phyloP scores from a whole-genome alignment of 2,113 vertebrate genomes.

The Lynx canadensis region DNA sequence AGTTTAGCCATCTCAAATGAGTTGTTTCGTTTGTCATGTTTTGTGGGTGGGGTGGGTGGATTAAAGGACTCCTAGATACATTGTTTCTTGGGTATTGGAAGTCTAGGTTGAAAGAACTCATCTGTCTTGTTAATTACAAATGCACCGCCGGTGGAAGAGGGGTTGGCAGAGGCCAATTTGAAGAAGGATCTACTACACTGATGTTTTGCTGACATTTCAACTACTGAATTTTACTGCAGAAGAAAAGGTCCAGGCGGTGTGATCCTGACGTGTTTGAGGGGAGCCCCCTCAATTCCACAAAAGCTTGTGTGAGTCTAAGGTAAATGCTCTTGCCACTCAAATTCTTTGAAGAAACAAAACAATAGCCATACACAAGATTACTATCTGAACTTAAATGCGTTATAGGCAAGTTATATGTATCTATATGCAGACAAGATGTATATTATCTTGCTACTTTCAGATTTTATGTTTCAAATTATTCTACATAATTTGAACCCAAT shows the following conservation, averaged over 20 bases:
- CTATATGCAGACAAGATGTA: neutral
- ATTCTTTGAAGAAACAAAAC: neutral
- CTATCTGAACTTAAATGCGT: neutral
- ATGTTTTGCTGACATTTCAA: neutral
- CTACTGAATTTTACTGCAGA: neutral
- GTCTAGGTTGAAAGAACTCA: neutral
- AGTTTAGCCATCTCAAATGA: neutral
- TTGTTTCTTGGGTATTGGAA: neutral
- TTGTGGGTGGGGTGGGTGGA: neutral
- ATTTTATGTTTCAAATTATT: slow-evolving; percentile 40
- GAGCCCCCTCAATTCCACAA: neutral
- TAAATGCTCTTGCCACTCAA: neutral
- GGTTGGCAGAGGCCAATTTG: neutral
- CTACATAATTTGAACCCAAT: neutral
- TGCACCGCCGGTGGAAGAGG: neutral
- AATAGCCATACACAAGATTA: neutral
- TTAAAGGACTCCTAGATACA: neutral
- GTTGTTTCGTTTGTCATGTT: neutral
- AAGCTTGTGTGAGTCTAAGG: neutral
- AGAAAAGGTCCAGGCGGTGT: neutral
- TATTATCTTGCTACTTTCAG: neutral
- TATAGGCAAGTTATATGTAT: neutral
- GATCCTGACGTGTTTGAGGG: neutral
- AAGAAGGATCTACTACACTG: neutral
- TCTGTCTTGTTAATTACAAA: neutral